Evolutionary conservation across 1,140 invertebrate species (phyloP).

Genomic region (Elymnias hypermnestra): DNA sequence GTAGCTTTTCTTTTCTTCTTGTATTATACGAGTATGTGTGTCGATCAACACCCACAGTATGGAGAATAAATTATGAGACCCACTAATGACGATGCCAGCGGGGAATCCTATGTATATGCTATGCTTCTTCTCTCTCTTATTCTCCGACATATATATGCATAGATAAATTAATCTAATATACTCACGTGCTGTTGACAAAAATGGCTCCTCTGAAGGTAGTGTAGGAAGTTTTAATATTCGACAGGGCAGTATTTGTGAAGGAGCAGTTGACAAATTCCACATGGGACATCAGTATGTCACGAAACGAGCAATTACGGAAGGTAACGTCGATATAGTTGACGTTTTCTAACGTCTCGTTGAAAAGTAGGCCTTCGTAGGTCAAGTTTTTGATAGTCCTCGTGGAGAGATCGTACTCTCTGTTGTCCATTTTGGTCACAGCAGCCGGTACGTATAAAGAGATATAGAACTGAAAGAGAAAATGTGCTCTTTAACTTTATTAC

Average conservation of each 20-base stretch:
- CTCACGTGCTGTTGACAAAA: slow-evolving; percentile 69
- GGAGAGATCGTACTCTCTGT: slow-evolving; percentile 42
- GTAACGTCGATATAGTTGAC: slow-evolving; percentile 53
- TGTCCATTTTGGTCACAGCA: slow-evolving; percentile 46
- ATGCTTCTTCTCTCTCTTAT: too few relatives aligned
- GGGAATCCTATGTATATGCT: too few relatives aligned
- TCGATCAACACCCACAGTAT: too few relatives aligned
- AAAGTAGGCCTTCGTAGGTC: slow-evolving; percentile 35
- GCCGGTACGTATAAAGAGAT: slow-evolving; percentile 56
- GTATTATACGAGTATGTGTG: too few relatives aligned
- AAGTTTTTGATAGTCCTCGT: slow-evolving; percentile 28
- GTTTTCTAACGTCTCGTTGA: slow-evolving; percentile 63
- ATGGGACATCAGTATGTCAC: slow-evolving; percentile 69
- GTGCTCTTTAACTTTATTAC: too few relatives aligned
- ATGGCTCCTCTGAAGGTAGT: slow-evolving; percentile 54
- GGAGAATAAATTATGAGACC: too few relatives aligned
- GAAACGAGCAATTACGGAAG: slow-evolving; percentile 63
- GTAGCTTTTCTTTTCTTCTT: too few relatives aligned
- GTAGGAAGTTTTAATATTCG: slow-evolving; percentile 66
- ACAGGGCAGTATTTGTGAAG: slow-evolving; percentile 62
- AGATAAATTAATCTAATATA: slow-evolving; percentile 17
- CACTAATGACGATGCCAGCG: too few relatives aligned
- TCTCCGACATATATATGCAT: too few relatives aligned
- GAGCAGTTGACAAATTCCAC: slow-evolving; percentile 68
- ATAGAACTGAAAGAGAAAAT: slow-evolving; percentile 51